Base-by-base conservation (phyloP, 2,888 invertebrate genomes). In the Apeira syringaria region DNA sequence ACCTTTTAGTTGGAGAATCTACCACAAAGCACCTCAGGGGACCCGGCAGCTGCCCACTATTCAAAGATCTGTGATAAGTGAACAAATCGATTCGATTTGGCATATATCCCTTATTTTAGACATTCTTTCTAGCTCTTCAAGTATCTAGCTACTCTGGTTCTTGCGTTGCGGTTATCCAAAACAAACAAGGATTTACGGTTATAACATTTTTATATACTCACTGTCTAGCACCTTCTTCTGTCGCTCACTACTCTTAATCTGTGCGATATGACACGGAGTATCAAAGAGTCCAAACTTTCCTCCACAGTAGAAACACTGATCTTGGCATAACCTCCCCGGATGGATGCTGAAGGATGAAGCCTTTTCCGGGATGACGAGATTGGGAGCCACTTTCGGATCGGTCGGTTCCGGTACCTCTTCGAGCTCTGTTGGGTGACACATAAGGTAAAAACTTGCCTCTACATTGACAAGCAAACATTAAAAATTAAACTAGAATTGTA, bases 311-410 rank as follows among this genome's bases (percentile, higher is more conserved):
- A 94, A 94, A 69, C 97, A 97, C 62, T 96, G 96, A 80, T 96
- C 96, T 73, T 94, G 94, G 70, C 96, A 97, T 34, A 96, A 80
- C 5, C 96, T 83, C 0, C 93, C 96, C 0, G 96, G 96, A 80
- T 96, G 96, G 61, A 96, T 95, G 64, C 95, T 95, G 78, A 96
- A 96, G 0, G 96, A 96, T 5, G 96, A 95, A 0, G 96, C 96
- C 79, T 96, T 96, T 81, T 97, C 96, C 1, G 96, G 96, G 59
- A 97, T 96, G 41, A 96, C 94, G 62, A 96, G 91, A 58, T 92
- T 92, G 39, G 92, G 88, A 1, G 91, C 91, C 60, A 92, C 88
- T 36, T 84, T 86, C 0, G 87, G 74, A 24, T 87, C 87, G 0
- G 72, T 71, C 0, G 85, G 82, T 24, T 87, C 84, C 0, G 82